Evolutionary conservation across 2,888 invertebrate genomes (phyloP), one percentile per base, ranked within the genome.

Genomic region (Marasmarcha lunaedactyla): DNA sequence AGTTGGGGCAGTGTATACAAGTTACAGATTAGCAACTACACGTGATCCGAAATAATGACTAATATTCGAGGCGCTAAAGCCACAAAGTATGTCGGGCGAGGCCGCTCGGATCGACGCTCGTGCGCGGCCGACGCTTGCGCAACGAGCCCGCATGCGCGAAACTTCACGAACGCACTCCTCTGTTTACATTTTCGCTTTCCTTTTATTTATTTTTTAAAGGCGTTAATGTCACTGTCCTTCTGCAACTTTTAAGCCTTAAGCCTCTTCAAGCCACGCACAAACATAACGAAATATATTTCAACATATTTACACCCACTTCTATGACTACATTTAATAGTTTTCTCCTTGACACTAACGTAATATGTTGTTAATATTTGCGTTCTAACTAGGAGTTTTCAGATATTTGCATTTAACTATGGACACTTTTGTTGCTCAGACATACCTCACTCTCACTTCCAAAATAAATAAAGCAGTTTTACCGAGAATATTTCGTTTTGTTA

Each of bases 51-150:
- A 20, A 7, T 20, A 20, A 20, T 20, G 20, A 20, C 20, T 20
- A 20, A 20, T 20, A 20, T 3, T 3, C 20, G 20, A 7, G 7
- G 20, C 20, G 7, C 4, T 20, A 20, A 20, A 7, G 20, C 20
- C 4, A 7, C 55, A 62, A 72, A 60, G 65, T 68, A 78, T 76
- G 71, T 70, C 71, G 78, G 71, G 76, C 78, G 77, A 78, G 79
- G 78, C 60, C 71, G 51, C 44, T 47, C 59, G 67, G 71, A 71
- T 71, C 67, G 63, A 71, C 69, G 70, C 64, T 59, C 62, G 58
- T 3, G n/a, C 52, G 50, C 50, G 55, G 44, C 48, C 47, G 3
- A 52, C 46, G 58, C 56, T 77, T 78, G 69, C 73, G 73, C 64
- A 77, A 78, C 53, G 48, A 45, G 2, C 11, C 30, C 30, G 30